Evolutionary conservation across 35 echinoderm and acorn worm species (phyloP).

Genomic region (Eucidaris tribuloides): DNA sequence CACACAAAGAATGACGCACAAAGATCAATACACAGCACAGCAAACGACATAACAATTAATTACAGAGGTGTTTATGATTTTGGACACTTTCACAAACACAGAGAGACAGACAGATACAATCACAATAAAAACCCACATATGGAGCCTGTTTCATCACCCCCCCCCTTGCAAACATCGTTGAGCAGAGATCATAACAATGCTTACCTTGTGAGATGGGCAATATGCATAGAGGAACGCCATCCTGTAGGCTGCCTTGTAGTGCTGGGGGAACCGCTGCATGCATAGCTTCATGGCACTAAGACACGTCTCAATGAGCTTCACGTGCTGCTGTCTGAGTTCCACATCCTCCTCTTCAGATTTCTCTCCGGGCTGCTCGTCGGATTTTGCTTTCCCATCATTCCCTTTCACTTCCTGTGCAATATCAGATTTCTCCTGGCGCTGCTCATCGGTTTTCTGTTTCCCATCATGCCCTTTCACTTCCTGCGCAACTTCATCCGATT

Average conservation of each 20-base stretch:
- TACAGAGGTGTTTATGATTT: too few species aligned
- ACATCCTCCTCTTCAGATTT: not conserved
- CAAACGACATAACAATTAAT: too few species aligned
- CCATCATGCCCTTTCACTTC: not conserved
- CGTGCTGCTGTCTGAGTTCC: not conserved
- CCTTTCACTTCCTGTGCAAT: not conserved
- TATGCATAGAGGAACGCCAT: constrained; percentile 57
- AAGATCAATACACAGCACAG: too few species aligned
- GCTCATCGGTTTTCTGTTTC: not conserved
- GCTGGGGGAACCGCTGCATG: constrained; percentile 86
- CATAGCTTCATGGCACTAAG: constrained; percentile 75
- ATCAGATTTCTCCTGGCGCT: constrained; percentile 1
- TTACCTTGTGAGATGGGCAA: constrained; percentile 61
- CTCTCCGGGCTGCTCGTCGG: not conserved
- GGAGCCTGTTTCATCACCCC: too few species aligned
- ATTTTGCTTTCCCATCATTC: not conserved
- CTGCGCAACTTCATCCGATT: too few species aligned
- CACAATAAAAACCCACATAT: too few species aligned
- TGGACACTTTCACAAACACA: too few species aligned
- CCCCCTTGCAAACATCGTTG: too few species aligned
- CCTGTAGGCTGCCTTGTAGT: constrained; percentile 92
- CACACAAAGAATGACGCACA: too few species aligned
- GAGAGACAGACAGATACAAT: too few species aligned
- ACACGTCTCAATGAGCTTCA: constrained; percentile 48
- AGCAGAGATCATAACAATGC: too few species aligned